These are phyloP conservation scores for Erebia aethiops DNA, from an alignment of 2,888 invertebrate species.

Conservation along the genomic window DNA sequence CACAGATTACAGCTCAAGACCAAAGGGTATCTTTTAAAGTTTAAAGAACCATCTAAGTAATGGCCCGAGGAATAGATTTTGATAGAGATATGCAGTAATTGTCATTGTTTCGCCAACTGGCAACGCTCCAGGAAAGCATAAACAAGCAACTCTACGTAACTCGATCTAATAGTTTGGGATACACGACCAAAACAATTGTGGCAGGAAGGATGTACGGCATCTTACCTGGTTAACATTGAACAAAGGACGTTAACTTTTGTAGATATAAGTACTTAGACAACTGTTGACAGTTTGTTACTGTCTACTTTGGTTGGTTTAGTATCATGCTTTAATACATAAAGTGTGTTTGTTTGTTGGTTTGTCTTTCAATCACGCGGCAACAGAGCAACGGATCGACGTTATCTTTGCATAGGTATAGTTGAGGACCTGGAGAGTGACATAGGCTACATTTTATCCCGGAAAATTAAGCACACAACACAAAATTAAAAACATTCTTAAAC, in stretches of 20 bases:
- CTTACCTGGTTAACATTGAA: constrained; percentile 19
- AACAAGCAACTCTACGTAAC: constrained; percentile 32
- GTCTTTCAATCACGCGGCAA: too few species aligned
- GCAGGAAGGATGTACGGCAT: constrained; percentile 25
- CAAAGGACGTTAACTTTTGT: neutral
- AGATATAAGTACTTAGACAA: neutral
- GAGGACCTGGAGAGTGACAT: too few species aligned
- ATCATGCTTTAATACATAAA: too few species aligned
- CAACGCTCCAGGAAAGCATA: constrained; percentile 33
- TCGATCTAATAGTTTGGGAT: constrained; percentile 29
- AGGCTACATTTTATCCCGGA: too few species aligned
- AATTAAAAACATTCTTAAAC: too few species aligned
- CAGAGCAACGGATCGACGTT: too few species aligned
- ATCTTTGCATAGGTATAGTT: too few species aligned
- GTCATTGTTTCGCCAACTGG: constrained; percentile 37
- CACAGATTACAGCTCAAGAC: constrained; percentile 3
- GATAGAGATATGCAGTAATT: constrained; percentile 28
- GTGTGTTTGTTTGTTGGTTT: too few species aligned
- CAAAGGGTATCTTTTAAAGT: constrained; percentile 5
- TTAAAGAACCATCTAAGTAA: constrained; percentile 23
- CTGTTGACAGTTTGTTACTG: neutral
- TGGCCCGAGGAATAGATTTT: constrained; percentile 23
- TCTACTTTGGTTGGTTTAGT: neutral
- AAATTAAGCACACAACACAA: too few species aligned
- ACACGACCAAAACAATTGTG: constrained; percentile 25